Conservation (phyloP, 2,888 invertebrate species). For the Stegophylla sp. region DNA sequence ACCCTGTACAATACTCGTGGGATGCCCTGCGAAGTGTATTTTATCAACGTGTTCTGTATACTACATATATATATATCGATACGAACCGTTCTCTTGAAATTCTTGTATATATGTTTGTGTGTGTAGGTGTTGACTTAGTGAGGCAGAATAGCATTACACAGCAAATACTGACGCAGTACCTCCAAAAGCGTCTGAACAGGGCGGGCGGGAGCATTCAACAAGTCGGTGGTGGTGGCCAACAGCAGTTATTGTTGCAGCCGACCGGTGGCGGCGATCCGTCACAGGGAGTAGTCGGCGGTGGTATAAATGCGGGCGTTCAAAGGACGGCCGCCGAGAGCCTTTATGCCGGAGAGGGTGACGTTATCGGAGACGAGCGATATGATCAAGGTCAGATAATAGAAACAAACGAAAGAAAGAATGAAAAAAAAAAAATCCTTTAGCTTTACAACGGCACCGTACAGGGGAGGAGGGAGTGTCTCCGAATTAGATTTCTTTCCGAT, state of each 20-base stretch:
- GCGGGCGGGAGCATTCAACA: slow-evolving; percentile 73
- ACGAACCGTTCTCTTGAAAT: slow-evolving; percentile 1
- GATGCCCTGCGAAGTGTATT: neutral
- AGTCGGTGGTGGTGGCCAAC: slow-evolving; percentile 65
- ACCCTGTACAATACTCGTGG: neutral
- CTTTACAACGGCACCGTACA: no score
- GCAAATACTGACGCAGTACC: slow-evolving; percentile 77
- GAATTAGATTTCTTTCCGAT: no score
- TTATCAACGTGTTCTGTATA: no score
- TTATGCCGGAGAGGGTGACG: slow-evolving; percentile 21
- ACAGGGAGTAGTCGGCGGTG: slow-evolving; percentile 71
- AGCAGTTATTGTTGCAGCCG: neutral
- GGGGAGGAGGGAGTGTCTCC: no score
- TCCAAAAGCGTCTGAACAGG: slow-evolving; percentile 73
- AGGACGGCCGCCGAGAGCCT: slow-evolving; percentile 20
- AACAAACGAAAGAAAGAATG: no score
- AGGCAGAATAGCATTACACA: slow-evolving; percentile 79
- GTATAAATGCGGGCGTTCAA: no score
- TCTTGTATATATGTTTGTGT: slow-evolving; percentile 35
- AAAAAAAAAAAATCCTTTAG: no score
- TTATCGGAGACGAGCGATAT: slow-evolving; percentile 27
- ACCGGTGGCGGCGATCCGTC: neutral
- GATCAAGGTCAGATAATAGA: slow-evolving; percentile 45
- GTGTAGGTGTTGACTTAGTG: slow-evolving; percentile 51
- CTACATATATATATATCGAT: no score